Percentiles rank a stretch among this genome's conserved stretches.
Conservation (phyloP, 2,113 vertebrate genomes). For the Furnarius figulus region DNA sequence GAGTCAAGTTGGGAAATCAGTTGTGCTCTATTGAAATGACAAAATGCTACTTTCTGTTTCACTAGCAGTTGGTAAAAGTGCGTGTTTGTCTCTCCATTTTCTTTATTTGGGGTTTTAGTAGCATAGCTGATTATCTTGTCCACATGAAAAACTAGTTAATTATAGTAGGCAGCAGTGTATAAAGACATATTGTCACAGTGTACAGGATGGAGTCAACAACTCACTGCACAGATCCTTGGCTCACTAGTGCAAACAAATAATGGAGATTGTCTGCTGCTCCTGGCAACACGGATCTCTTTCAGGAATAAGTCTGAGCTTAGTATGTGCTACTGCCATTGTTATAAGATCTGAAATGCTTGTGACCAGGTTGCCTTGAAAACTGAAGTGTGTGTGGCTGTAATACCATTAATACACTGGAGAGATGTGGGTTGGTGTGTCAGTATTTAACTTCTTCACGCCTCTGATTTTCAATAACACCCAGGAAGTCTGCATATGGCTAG, state of each 20-base stretch:
- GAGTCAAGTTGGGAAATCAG: slow-evolving; percentile 1
- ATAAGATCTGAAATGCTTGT: not conserved
- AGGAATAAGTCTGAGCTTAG: not conserved
- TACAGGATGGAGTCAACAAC: not conserved
- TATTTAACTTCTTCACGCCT: not conserved
- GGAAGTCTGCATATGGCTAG: not conserved
- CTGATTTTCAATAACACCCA: not conserved
- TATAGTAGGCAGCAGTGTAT: not conserved
- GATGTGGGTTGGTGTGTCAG: accelerated
- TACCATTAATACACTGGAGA: not conserved
- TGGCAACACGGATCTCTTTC: not conserved
- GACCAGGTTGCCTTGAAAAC: not conserved
- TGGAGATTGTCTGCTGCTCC: not conserved
- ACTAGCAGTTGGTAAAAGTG: not conserved
- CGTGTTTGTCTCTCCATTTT: not conserved
- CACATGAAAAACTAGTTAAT: not conserved
- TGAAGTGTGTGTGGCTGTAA: not conserved
- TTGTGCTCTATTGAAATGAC: not conserved
- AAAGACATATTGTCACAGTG: not conserved
- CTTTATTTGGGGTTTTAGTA: not conserved
- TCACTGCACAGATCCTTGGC: not conserved
- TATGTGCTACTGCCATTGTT: not conserved
- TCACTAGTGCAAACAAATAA: not conserved
- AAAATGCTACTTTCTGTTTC: not conserved
- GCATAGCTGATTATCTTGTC: not conserved